Conservation (phyloP, 2,113 vertebrate species). For the Lagopus muta region DNA sequence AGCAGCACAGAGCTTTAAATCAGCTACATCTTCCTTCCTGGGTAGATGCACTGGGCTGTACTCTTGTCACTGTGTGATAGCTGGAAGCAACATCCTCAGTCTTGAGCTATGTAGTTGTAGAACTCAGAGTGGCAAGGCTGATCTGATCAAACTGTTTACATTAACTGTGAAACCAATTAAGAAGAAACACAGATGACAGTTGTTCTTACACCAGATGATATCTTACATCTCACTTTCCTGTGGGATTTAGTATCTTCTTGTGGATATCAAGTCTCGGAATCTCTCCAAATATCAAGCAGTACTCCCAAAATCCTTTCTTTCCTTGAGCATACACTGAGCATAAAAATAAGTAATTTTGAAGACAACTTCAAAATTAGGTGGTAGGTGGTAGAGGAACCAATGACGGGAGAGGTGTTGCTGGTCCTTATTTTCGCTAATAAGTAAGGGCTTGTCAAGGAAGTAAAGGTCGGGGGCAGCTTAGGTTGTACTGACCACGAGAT, state of each 20-base stretch:
- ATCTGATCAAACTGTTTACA: not conserved
- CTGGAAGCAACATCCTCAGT: not conserved
- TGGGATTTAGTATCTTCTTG: not conserved
- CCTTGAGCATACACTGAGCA: not conserved
- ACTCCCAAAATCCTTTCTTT: not conserved
- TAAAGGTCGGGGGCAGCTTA: too few species aligned
- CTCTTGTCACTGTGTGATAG: not conserved
- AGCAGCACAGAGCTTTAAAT: not conserved
- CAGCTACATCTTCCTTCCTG: not conserved
- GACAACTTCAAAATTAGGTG: too few species aligned
- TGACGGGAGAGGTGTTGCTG: too few species aligned
- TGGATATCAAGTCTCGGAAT: not conserved
- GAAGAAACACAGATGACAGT: not conserved
- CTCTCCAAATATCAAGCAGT: too few species aligned
- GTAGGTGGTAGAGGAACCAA: too few species aligned
- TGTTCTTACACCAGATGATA: not conserved
- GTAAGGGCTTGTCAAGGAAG: too few species aligned
- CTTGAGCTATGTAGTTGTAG: not conserved
- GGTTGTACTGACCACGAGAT: too few species aligned
- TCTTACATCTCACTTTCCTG: not conserved
- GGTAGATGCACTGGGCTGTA: not conserved
- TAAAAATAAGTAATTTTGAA: not conserved
- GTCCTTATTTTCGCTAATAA: too few species aligned
- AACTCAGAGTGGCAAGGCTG: rapidly evolving
- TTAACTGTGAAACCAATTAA: not conserved